Base-by-base conservation (phyloP, 2,888 invertebrate genomes). In the Embidobia sp. region DNA sequence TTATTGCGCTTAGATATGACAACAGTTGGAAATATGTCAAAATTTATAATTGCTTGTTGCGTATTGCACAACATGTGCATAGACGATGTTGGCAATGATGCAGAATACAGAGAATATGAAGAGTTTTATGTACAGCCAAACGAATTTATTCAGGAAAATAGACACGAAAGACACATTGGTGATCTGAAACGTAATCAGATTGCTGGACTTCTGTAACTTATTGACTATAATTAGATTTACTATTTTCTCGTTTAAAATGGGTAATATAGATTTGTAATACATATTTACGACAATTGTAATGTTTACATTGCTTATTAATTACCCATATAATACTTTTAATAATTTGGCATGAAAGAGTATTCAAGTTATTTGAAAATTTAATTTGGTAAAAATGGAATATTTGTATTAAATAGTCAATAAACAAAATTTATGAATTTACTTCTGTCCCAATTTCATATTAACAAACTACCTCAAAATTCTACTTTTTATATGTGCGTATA, bases 1-100 rank as follows among this genome's bases (percentile, higher is more conserved):
- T 40, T 40, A 15, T 4, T 15, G 1, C 16, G 18, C 4, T 2
- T 40, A 40, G 40, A 40, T 8, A 40, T 40, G 40, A 7, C 16
- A 6, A 44, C 10, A 2, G 44, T 44, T 2, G 8, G n/a, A 8
- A 40, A 16, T 11, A 40, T 40, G 19, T 44, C 19, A 8, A 22
- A 10, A 22, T 44, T 44, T 44, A 26, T 19, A 1, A 44, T 44
- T 22, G 22, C 44, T 4, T 44, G 44, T 44, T 44, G 44, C 22
- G 44, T 44, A 2, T 1, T 44, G 2, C 44, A 44, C 7, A 44
- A 44, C 8, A 5, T 44, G 1, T 44, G 44, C n/a, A 44, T 44
- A 3, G 44, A 44, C 6, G 10, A 22, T 26, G 10, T 4, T 44
- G 44, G 22, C 11, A 11, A 22, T 3, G n/a, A 5, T 5, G 22